Base-by-base conservation (phyloP, 2,888 invertebrate species). In the Calameuta filiformis region DNA sequence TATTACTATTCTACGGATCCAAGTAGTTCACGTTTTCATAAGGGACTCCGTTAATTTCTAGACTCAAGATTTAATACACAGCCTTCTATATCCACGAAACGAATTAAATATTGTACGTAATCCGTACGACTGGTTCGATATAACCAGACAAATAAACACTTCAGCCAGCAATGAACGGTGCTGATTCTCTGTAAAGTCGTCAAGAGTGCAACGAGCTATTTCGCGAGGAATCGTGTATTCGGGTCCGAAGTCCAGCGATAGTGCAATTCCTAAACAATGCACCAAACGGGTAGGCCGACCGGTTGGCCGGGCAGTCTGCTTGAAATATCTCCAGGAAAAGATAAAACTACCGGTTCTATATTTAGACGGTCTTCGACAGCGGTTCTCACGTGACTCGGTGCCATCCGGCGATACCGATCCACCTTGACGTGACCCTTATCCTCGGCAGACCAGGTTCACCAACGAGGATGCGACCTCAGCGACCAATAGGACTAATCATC, bases 261-360 rank as follows among this genome's bases (percentile, higher is more conserved):
- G 71, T 9, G 37, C 40, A 23, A 74, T 71, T 76, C 79, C 78
- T 81, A 81, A 85, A 85, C 84, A 83, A 85, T 84, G 80, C 56
- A 56, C 56, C 56, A 23, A 56, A 56, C 56, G 56, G 2, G 23
- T 56, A 56, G 56, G 56, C 56, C 56, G 56, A 56, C 56, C 56
- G 56, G 56, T 56, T 56, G 56, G 56, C 23, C 6, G 56, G 56
- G 79, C 80, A 77, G 75, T 75, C 73, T 75, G 82, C 75, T 81
- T 82, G 81, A 85, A 85, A 85, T 78, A 85, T 83, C 85, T 83
- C 81, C 83, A 79, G 84, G 83, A 85, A 86, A 85, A 86, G 86
- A 86, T 85, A 85, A 86, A 85, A 86, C 83, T 79, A 79, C 79
- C 81, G 79, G 76, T 80, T 81, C 85, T 86, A 86, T 83, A 86